Base-by-base conservation (phyloP, 2,797 vertebrate genomes). In the Periparus ater region DNA sequence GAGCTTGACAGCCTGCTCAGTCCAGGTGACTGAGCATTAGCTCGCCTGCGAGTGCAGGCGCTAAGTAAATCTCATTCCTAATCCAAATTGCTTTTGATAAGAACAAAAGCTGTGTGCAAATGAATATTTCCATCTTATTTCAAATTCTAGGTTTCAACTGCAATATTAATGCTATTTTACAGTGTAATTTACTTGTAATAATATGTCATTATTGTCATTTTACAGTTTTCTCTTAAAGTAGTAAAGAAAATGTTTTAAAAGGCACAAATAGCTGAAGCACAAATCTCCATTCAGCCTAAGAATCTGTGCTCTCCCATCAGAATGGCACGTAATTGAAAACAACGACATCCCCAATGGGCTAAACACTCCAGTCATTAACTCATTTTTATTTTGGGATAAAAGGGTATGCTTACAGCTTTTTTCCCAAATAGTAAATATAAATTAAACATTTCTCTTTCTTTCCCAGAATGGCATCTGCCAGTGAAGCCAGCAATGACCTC, bases 121-220 rank as follows among this genome's bases (percentile, higher is more conserved):
- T 97, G 97, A 98, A 66, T 97, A 98, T 98, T 98, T 98, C 97
- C 97, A 97, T 98, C 97, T 97, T 97, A 97, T 97, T 98, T 97
- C 94, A 98, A 98, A 98, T 98, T 98, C 97, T 98, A 97, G 98
- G 97, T 98, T 98, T 98, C 98, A 97, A 95, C 96, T 88, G 96
- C 97, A 97, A 96, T 97, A 98, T 98, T 98, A 98, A 98, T 95
- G 97, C 97, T 98, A 95, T 97, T 98, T 97, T 96, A 96, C 97
- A 97, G 97, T 97, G 97, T 97, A 98, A 98, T 98, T 98, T 98
- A 96, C 97, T 98, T 98, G 97, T 98, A 98, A 98, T 98, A 98
- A 98, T 98, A 97, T 98, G 97, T 98, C 97, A 98, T 98, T 98
- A 98, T 98, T 98, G 97, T 97, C 96, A 96, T 98, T 98, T 98